These are phyloP conservation scores for Acromyrmex echinatior DNA, from an alignment of 1,140 invertebrate genomes.

Conservation along the genomic window DNA sequence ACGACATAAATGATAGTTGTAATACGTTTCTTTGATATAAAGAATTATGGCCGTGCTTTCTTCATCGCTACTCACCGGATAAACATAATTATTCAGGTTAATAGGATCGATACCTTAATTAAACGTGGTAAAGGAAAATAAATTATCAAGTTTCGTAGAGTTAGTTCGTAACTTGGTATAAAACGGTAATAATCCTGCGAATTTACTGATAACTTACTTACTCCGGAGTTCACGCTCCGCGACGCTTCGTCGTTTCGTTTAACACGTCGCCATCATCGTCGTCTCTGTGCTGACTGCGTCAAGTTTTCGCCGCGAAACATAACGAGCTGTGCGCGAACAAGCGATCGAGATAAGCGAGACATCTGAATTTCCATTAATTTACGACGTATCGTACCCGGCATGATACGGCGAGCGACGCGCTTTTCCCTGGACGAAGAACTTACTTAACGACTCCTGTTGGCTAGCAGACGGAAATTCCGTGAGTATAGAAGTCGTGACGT, in stretches of 20 bases:
- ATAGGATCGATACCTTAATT: constrained; percentile 29
- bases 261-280: constrained; percentile 20
- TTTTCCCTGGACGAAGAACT: constrained; percentile 61
- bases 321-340: constrained; percentile 13
- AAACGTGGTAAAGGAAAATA: constrained; percentile 23
- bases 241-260: constrained; percentile 14
- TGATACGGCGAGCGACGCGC: constrained; percentile 5
- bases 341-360: constrained; percentile 23
- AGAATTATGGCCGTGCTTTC: neutral
- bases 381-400: neutral
- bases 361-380: constrained; percentile 44
- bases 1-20: neutral
- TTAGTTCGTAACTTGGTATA: neutral
- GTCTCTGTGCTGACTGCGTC: neutral
- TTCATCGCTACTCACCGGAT: neutral
- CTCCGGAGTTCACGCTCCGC: neutral
- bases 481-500: constrained; percentile 8
- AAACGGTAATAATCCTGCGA: constrained; percentile 30
- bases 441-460: constrained; percentile 24
- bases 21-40: neutral
- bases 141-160: constrained; percentile 20
- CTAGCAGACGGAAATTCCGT: constrained; percentile 17
- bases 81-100: neutral
- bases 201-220: constrained; percentile 45
- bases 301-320: neutral